These are phyloP conservation scores for Falco berigora DNA, from an alignment of 2,797 vertebrate genomes.

Conservation along the genomic window DNA sequence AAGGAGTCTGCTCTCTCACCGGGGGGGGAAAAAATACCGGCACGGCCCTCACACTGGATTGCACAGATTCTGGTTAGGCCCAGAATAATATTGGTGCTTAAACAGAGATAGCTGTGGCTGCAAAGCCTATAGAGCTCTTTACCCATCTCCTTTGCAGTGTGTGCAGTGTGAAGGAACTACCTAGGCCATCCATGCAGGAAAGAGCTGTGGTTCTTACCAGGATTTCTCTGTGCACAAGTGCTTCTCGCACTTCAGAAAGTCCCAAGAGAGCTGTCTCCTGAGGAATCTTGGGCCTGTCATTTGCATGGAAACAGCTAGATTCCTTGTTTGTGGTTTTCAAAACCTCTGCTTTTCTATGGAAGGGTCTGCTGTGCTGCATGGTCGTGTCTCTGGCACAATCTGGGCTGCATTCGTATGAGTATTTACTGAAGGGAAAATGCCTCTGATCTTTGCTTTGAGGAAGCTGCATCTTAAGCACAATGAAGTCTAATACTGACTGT, in stretches of 20 bases:
- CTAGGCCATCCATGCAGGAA: background rate
- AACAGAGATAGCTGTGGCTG: background rate
- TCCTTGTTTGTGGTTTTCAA: background rate
- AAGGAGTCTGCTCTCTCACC: accelerated
- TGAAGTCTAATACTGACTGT: no score
- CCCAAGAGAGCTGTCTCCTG: background rate
- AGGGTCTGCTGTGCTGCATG: accelerated
- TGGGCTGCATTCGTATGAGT: accelerated
- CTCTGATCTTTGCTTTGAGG: no score
- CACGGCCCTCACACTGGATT: background rate
- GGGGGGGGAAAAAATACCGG: accelerated
- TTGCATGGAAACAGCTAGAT: background rate
- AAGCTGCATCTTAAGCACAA: background rate
- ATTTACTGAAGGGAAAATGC: background rate
- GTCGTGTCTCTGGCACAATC: no score
- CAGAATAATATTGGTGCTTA: background rate
- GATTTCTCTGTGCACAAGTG: background rate
- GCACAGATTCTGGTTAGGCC: background rate
- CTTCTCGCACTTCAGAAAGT: background rate
- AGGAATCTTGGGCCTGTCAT: background rate
- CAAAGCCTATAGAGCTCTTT: background rate
- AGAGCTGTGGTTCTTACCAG: background rate
- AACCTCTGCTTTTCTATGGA: background rate
- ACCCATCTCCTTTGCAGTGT: background rate
- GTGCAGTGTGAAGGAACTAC: background rate